Conservation (phyloP, 1,140 invertebrate genomes). For the Drosophila pectinifera region DNA sequence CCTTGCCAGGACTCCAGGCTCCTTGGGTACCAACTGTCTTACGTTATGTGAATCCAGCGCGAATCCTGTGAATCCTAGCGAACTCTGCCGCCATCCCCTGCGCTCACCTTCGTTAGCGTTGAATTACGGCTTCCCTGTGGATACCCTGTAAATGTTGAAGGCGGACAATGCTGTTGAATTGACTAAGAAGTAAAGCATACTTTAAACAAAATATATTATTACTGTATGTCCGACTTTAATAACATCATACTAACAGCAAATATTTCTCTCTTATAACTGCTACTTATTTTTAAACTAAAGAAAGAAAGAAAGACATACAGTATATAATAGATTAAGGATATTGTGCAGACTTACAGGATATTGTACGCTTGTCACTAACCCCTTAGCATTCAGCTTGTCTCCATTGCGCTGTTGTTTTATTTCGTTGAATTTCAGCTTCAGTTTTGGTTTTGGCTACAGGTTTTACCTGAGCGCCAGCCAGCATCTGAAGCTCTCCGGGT, state of each 20-base stretch:
- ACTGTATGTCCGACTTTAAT: too few species aligned
- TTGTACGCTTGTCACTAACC: background rate
- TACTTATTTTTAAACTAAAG: too few species aligned
- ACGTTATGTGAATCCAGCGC: slow-evolving; percentile 54
- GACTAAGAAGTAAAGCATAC: too few species aligned
- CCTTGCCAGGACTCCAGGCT: background rate
- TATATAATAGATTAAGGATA: background rate
- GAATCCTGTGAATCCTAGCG: slow-evolving; percentile 43
- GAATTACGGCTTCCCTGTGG: slow-evolving; percentile 31
- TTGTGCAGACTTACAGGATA: slow-evolving; percentile 7
- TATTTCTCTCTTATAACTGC: too few species aligned
- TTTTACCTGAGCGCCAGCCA: slow-evolving; percentile 55
- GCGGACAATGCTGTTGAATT: too few species aligned
- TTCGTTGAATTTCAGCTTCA: slow-evolving; percentile 57
- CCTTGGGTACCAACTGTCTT: slow-evolving; percentile 38
- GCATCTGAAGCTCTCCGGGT: slow-evolving; percentile 13
- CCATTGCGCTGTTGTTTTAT: slow-evolving; percentile 35
- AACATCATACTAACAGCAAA: too few species aligned
- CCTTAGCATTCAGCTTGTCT: background rate
- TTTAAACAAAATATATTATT: too few species aligned
- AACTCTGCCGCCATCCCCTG: slow-evolving; percentile 14
- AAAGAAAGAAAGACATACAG: background rate
- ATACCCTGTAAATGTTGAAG: slow-evolving; percentile 9
- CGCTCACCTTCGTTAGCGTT: slow-evolving; percentile 57
- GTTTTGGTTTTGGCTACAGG: slow-evolving; percentile 65